Evolutionary conservation across 2,113 vertebrate genomes (phyloP).

Genomic region (Panthera tigris): DNA sequence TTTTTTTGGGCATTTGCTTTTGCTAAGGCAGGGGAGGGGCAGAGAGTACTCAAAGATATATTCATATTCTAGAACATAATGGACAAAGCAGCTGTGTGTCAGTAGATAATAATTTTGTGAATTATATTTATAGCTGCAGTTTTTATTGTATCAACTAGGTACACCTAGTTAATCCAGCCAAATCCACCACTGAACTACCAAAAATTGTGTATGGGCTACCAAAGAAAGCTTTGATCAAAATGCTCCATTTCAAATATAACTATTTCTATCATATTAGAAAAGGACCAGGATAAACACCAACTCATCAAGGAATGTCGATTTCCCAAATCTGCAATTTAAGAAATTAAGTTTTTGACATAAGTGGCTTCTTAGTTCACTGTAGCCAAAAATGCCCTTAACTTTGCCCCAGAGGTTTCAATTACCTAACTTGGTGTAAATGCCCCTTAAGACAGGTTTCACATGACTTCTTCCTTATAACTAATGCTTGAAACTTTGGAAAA

Average conservation of each 20-base stretch:
- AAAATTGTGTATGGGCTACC: not conserved
- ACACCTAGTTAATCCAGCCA: not conserved
- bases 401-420: not conserved
- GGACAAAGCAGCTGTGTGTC: not conserved
- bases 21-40: not conserved
- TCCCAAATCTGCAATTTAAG: conserved; percentile 31
- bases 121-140: not conserved
- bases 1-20: not conserved
- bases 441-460: not conserved
- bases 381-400: not conserved
- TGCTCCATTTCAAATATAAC: not conserved
- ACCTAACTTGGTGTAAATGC: not conserved
- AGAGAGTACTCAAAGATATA: not conserved
- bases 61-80: not conserved
- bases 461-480: not conserved
- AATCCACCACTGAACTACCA: not conserved
- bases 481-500: not conserved
- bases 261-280: not conserved
- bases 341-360: not conserved
- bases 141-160: not conserved
- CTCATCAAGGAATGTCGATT: not conserved
- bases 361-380: not conserved
- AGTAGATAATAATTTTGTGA: not conserved
- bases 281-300: not conserved
- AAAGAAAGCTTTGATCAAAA: conserved; percentile 25